Evolutionary conservation across 2,113 vertebrate species (phyloP), one percentile per base, ranked within the genome.

Genomic region (Salvelinus fontinalis): DNA sequence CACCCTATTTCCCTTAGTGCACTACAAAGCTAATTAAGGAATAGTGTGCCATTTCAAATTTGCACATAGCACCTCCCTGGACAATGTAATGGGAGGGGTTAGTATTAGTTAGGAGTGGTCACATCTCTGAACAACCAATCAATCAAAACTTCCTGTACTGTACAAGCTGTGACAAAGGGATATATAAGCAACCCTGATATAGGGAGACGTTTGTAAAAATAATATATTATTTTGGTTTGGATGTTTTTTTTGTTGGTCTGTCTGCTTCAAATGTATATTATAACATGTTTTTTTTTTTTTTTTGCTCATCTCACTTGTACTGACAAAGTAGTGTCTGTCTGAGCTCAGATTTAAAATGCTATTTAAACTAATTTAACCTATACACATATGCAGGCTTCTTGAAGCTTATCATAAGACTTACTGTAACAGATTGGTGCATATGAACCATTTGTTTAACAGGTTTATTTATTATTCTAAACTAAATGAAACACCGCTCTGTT

Each of bases 51-150:
- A 54, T 54, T 54, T 54, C 12, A 54, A 54, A 54, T 54, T 54
- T 54, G 51, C 51, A 54, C 51, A 54, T 22, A 93, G 95, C 87
- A 81, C 76, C 62, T 22, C 18, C 48, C 67, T 79, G 83, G 87
- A 87, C 74, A 74, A 75, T 62, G 31, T 69, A 69, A 81, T 88
- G 85, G 2, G 67, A 74, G 75, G 24, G 31, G 78, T 67, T 57
- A 13, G 44, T 18, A 20, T 72, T 65, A 11, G 9, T 44, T 44
- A 39, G 29, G 81, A 70, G 31, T 48, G n/a, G 68, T 44, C n/a
- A 13, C 20, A 22, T 22, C 22, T 49, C 44, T 24, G 68, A 44
- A 70, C 44, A 70, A 16, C 20, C 68, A 44, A 12, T 44, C 39
- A 44, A 44, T 68, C 16, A 68, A 68, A 31, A 68, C 31, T 70